Evolutionary conservation across 1,140 invertebrate species (phyloP), one percentile per base, ranked within the genome.

Genomic region (Proales similis): DNA sequence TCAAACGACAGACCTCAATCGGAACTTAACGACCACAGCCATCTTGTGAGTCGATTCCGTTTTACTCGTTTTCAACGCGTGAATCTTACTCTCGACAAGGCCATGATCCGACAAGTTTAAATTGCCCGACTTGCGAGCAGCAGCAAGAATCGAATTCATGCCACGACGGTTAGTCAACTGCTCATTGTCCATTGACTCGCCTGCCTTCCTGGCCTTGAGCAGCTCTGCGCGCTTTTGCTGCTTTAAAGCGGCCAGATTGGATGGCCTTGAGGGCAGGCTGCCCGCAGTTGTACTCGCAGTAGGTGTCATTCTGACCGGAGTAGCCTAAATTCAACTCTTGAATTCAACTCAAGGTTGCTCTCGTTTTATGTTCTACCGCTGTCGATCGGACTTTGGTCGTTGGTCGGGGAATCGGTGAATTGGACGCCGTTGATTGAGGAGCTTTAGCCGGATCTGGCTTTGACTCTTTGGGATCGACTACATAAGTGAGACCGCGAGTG

Each of bases 101-200:
- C 82, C 84, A 71, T 81, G 81, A 63, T 82, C 83, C 30, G 85
- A 83, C 61, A 91, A 78, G 78, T 86, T 87, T 14, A 91, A 76
- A 64, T 83, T 81, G 19, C 88, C 88, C 53, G 83, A 84, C 69
- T 81, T 82, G 67, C 86, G 80, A 3, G 87, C 86, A 65, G 82
- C 81, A 73, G 87, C 84, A 48, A 90, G 81, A 53, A 88, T 71
- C 38, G 22, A 39, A 22, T 48, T 48, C 6, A 48, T 47, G 39
- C 43, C 24, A 39, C 32, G 29, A 14, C 3, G 1, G 43, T 63
- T 68, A 65, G 46, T 67, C 67, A 11, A 70, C 66, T 27, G 38
- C 51, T 17, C n/a, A 17, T 11, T 12, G 11, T 57, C 38, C 5
- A 9, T 9, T 39, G 9, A 22, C 24, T 39, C 33, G 7, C 30